phyloP scores from a whole-genome alignment of 2,797 vertebrate genomes.

The Pangasius krempfi region DNA sequence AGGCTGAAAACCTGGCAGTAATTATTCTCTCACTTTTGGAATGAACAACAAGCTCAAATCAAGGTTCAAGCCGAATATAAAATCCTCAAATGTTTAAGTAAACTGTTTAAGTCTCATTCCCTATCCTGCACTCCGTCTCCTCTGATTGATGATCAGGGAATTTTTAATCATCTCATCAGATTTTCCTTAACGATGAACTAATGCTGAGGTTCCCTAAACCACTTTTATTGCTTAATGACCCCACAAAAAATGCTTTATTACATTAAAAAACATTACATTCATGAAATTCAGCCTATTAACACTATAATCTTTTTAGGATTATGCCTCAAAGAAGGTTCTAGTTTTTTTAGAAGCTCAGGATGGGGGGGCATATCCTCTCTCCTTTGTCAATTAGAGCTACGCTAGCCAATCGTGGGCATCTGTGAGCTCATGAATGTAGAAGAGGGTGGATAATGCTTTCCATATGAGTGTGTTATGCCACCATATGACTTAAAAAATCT shows the following conservation, averaged over 20 bases:
- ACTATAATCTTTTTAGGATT: background rate
- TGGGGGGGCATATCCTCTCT: background rate
- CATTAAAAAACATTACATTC: background rate
- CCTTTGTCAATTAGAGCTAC: background rate
- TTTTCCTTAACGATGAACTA: background rate
- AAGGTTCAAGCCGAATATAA: background rate
- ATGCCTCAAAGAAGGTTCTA: background rate
- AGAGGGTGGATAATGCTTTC: background rate
- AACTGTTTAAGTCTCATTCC: background rate
- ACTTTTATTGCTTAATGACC: background rate
- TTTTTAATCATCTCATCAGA: background rate
- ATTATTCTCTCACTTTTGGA: conserved; percentile 9
- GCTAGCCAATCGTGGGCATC: background rate
- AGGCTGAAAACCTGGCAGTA: background rate
- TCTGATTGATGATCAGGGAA: background rate
- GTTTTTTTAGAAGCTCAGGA: background rate
- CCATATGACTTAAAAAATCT: background rate
- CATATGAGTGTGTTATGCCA: background rate
- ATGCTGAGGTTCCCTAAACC: background rate
- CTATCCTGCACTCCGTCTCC: background rate
- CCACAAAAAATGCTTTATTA: background rate
- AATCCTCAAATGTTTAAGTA: background rate
- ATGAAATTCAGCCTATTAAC: background rate
- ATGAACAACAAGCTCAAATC: conserved; percentile 1
- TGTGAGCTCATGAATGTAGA: background rate